phyloP scores from a whole-genome alignment of 2,888 invertebrate species.

The Limenitis arthemis region DNA sequence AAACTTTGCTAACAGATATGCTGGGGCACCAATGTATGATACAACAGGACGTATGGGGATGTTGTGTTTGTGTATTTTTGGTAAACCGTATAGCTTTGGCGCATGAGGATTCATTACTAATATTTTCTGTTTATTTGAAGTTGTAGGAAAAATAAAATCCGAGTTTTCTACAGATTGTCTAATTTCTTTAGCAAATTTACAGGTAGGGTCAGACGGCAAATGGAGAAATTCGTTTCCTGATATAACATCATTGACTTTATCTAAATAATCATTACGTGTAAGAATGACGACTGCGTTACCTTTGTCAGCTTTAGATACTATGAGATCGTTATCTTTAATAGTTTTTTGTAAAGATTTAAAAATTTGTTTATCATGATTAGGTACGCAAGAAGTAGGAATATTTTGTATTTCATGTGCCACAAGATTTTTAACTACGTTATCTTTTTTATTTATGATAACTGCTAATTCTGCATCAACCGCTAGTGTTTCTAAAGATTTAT shows the following conservation, averaged over 20 bases:
- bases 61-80: background rate
- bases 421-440: too few relatives aligned
- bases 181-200: background rate
- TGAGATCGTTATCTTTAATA: too few relatives aligned
- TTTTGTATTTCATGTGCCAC: too few relatives aligned
- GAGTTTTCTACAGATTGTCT: background rate
- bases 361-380: too few relatives aligned
- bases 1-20: background rate
- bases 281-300: background rate
- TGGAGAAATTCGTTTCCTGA: background rate
- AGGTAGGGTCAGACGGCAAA: background rate
- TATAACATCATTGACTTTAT: background rate
- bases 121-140: background rate
- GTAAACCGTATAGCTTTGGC: background rate
- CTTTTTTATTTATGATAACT: too few relatives aligned
- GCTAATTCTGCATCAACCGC: too few relatives aligned
- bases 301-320: background rate
- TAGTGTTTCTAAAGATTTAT: too few relatives aligned
- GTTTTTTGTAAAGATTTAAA: too few relatives aligned
- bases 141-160: background rate
- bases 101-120: background rate
- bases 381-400: too few relatives aligned
- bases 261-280: too few relatives aligned
- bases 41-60: background rate
- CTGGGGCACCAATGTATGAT: background rate